A percentile compares a stretch with the other conserved stretches of the same genome.
Conservation (phyloP, 2,888 invertebrate genomes). For the Beris chalybata region DNA sequence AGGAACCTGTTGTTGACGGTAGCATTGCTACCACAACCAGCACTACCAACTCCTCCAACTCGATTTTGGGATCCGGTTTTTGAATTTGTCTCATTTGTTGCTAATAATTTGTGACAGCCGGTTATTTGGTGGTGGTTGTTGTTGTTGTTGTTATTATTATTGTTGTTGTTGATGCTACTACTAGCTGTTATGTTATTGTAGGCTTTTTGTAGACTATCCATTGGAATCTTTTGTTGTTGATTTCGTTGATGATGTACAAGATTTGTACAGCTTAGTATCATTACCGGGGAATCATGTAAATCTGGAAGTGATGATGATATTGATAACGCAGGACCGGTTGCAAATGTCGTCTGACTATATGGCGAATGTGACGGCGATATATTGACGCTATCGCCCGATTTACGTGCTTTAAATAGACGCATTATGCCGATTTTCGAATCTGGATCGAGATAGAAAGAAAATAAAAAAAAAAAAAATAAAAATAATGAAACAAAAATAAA, state of each 20-base stretch:
- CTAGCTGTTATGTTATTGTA: slow-evolving; percentile 21
- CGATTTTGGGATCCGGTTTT: slow-evolving; percentile 23
- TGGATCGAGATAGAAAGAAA: neutral
- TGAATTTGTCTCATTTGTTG: slow-evolving; percentile 34
- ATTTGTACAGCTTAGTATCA: slow-evolving; percentile 55
- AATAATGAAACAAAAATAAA: neutral
- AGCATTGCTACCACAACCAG: neutral
- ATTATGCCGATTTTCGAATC: slow-evolving; percentile 41
- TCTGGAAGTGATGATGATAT: slow-evolving; percentile 55
- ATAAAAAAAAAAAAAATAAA: neutral
- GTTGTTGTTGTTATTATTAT: slow-evolving; percentile 36
- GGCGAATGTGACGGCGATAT: slow-evolving; percentile 40
- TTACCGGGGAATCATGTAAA: slow-evolving; percentile 54
- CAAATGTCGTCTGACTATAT: neutral
- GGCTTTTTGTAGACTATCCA: slow-evolving; percentile 1
- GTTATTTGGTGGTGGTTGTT: slow-evolving; percentile 11
- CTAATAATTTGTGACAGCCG: slow-evolving; percentile 4
- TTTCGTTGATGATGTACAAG: slow-evolving; percentile 40
- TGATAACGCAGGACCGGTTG: slow-evolving; percentile 43
- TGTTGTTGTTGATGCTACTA: slow-evolving; percentile 42
- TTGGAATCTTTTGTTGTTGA: slow-evolving; percentile 41
- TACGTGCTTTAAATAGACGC: slow-evolving; percentile 56
- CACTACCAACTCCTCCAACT: slow-evolving; percentile 1
- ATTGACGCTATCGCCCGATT: slow-evolving; percentile 54
- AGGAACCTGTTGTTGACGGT: slow-evolving; percentile 5